A percentile compares a stretch with the other conserved stretches of the same genome.
These are phyloP conservation scores for Salticus scenicus DNA, from an alignment of 2,888 invertebrate species.

Conservation along the genomic window DNA sequence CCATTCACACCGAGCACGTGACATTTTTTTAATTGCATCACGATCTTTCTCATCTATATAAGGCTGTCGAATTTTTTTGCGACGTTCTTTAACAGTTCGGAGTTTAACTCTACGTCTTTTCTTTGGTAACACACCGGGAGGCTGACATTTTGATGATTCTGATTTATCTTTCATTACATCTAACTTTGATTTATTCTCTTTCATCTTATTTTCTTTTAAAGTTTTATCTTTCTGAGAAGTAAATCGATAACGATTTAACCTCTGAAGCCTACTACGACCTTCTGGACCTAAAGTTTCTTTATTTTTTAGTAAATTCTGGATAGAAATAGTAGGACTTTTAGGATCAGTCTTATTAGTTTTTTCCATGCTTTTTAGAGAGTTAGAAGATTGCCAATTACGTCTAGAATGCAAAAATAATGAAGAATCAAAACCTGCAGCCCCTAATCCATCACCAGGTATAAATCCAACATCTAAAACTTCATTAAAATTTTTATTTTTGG, in stretches of 20 bases:
- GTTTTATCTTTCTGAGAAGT: neutral
- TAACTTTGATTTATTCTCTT: conserved; percentile 7
- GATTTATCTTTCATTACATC: neutral
- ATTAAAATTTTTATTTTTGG: conserved; percentile 77
- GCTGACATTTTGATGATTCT: neutral
- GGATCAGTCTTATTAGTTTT: neutral
- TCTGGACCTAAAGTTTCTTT: conserved; percentile 12
- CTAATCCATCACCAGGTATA: conserved; percentile 84
- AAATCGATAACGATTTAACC: conserved; percentile 14
- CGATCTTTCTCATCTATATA: conserved; percentile 80
- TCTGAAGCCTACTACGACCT: conserved; percentile 28
- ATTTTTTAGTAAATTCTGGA: conserved; percentile 42
- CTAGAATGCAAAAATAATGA: conserved; percentile 79
- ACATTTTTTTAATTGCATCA: conserved; percentile 81
- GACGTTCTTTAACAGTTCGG: conserved; percentile 24
- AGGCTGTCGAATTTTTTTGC: conserved; percentile 40
- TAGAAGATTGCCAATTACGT: conserved; percentile 71
- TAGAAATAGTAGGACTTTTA: neutral
- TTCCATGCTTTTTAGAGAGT: conserved; percentile 34
- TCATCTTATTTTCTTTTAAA: neutral
- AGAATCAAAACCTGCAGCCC: conserved; percentile 85
- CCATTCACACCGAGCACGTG: conserved; percentile 79
- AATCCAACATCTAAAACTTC: conserved; percentile 78
- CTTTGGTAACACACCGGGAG: neutral
- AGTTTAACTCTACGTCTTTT: neutral